These are phyloP conservation scores for Tanypteryx hageni DNA, from an alignment of 2,888 invertebrate species.

Conservation along the genomic window DNA sequence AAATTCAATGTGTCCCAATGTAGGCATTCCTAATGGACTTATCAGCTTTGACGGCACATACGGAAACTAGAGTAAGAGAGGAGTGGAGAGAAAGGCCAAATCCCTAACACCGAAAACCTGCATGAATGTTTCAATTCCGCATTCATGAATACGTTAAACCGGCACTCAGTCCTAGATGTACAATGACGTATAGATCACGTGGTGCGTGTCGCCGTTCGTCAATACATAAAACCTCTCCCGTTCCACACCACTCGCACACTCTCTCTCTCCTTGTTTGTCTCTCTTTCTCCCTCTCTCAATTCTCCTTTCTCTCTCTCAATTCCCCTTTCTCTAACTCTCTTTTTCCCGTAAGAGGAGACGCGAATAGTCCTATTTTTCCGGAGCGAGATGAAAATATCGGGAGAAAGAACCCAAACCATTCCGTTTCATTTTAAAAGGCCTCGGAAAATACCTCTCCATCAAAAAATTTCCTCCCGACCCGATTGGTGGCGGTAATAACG, in stretches of 20 bases:
- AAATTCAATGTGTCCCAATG: background rate
- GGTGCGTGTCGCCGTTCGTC: conserved; percentile 16
- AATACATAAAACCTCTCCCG: conserved; percentile 32
- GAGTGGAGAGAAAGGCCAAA: background rate
- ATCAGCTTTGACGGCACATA: background rate
- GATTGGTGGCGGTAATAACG: background rate
- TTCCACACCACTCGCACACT: background rate
- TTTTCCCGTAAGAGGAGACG: too few species aligned
- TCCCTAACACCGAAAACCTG: background rate
- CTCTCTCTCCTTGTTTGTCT: background rate
- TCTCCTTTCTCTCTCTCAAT: background rate
- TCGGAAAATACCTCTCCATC: background rate
- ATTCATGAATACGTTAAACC: conserved; percentile 9
- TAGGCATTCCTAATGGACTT: background rate
- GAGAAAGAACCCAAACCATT: too few species aligned
- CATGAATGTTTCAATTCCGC: conserved; percentile 29
- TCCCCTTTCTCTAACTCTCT: background rate
- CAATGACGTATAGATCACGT: conserved; percentile 26
- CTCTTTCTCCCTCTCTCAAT: background rate
- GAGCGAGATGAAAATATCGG: too few species aligned
- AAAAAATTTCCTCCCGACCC: background rate
- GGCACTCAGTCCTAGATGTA: background rate
- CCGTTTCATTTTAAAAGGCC: background rate
- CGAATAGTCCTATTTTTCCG: too few species aligned
- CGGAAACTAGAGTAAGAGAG: background rate